phyloP scores from a whole-genome alignment of 1,140 invertebrate species.

The Eupristina koningsbergeri region DNA sequence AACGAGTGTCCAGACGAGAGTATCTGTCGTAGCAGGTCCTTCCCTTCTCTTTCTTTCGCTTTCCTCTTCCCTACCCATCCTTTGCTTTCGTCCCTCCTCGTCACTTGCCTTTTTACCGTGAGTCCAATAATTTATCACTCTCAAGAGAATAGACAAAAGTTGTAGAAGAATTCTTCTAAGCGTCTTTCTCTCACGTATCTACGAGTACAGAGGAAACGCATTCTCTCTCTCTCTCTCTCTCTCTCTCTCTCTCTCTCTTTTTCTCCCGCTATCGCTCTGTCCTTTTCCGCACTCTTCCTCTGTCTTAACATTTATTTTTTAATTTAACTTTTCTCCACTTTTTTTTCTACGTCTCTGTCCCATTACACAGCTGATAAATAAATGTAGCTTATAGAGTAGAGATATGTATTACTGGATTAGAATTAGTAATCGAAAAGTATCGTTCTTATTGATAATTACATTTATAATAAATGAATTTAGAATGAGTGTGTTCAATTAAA shows the following conservation, averaged over 20 bases:
- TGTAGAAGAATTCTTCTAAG: constrained; percentile 25
- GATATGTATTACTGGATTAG: constrained; percentile 26
- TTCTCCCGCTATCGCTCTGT: no score
- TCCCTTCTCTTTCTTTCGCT: no score
- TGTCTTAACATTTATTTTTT: constrained; percentile 44
- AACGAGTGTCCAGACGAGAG: constrained; percentile 40
- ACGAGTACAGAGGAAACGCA: neutral
- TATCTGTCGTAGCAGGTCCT: constrained; percentile 33
- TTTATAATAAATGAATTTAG: neutral
- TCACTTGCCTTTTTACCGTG: constrained; percentile 39
- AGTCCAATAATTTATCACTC: constrained; percentile 47
- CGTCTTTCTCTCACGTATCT: neutral
- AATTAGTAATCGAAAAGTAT: constrained; percentile 1
- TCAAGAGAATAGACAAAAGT: constrained; percentile 43
- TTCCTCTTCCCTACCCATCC: no score
- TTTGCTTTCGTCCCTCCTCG: constrained; percentile 6
- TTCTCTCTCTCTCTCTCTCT: neutral
- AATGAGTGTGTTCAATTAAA: neutral
- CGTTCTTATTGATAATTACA: constrained; percentile 11
- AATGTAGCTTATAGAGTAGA: constrained; percentile 30
- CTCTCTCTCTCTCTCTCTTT: neutral
- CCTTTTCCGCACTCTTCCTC: constrained; percentile 48
- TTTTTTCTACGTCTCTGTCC: neutral
- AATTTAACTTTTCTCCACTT: neutral
- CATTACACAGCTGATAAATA: constrained; percentile 36